These are phyloP conservation scores for Oxyruncus cristatus DNA, from an alignment of 2,113 vertebrate genomes.

Conservation along the genomic window DNA sequence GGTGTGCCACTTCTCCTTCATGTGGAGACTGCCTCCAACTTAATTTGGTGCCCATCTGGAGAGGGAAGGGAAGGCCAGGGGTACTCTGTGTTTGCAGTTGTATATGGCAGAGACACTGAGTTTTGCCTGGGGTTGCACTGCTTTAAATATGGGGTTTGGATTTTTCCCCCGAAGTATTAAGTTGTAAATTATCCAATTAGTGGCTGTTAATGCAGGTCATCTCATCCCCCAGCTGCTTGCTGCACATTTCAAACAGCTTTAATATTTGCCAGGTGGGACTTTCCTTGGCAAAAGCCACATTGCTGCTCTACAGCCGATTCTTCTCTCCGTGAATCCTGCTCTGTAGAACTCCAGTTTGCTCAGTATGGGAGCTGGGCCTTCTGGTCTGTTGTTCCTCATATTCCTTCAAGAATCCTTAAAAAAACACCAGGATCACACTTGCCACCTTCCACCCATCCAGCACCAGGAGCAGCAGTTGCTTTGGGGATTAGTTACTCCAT, in stretches of 20 bases:
- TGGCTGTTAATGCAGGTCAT: background rate
- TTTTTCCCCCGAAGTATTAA: background rate
- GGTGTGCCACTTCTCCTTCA: background rate
- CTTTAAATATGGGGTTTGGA: background rate
- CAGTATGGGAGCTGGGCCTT: background rate
- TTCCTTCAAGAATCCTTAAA: background rate
- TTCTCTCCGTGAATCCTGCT: background rate
- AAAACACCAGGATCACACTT: background rate
- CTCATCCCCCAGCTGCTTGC: background rate
- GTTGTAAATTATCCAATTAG: background rate
- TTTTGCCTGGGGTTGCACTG: no score
- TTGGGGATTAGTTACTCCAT: background rate
- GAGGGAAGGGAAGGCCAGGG: no score
- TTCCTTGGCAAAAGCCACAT: fast-evolving
- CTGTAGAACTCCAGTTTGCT: background rate
- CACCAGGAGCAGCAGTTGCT: background rate
- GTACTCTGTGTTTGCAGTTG: no score
- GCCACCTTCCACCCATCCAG: background rate
- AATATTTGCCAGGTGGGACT: background rate
- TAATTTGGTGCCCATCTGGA: background rate
- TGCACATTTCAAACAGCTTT: background rate
- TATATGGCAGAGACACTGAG: no score
- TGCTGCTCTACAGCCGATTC: background rate
- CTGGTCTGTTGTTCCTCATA: background rate
- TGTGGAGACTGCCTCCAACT: background rate